These are phyloP conservation scores for Spondyliosoma cantharus DNA, from an alignment of 2,797 vertebrate species.

Conservation along the genomic window DNA sequence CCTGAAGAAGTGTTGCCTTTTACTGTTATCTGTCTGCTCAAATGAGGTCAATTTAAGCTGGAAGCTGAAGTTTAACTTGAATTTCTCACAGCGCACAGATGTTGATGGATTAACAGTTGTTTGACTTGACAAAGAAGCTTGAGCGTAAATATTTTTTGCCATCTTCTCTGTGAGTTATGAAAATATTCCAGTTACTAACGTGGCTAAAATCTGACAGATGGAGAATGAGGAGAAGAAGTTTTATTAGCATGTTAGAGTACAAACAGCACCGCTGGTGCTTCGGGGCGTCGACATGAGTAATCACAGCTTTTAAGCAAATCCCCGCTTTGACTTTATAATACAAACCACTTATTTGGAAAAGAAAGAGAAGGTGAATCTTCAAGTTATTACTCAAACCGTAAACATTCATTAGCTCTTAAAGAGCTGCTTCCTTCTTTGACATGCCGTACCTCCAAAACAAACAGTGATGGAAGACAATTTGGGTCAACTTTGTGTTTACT, in stretches of 20 bases:
- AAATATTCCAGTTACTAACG: neutral
- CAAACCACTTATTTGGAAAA: conserved; percentile 14
- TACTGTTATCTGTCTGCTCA: conserved; percentile 24
- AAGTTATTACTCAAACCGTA: conserved; percentile 8
- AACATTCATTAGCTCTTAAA: conserved; percentile 22
- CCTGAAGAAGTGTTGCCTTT: conserved; percentile 2
- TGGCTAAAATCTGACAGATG: neutral
- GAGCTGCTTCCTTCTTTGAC: neutral
- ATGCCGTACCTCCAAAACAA: no score
- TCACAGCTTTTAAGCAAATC: conserved; percentile 19
- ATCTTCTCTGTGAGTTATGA: neutral
- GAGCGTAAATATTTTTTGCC: neutral
- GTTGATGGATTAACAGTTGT: conserved; percentile 8
- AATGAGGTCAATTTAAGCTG: conserved; percentile 21
- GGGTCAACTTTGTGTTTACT: conserved; percentile 8
- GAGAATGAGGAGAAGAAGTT: no score
- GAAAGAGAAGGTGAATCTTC: conserved; percentile 13
- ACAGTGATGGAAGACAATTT: neutral
- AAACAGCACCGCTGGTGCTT: no score
- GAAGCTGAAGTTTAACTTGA: conserved; percentile 38
- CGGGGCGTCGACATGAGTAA: no score
- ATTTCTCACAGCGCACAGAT: conserved; percentile 23
- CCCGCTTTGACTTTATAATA: conserved; percentile 8
- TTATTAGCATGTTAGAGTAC: no score
- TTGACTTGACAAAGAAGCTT: conserved; percentile 1